A percentile compares a stretch with the other conserved stretches of the same genome.
phyloP scores from a whole-genome alignment of 2,797 vertebrate species.

The Sebastes umbrosus region DNA sequence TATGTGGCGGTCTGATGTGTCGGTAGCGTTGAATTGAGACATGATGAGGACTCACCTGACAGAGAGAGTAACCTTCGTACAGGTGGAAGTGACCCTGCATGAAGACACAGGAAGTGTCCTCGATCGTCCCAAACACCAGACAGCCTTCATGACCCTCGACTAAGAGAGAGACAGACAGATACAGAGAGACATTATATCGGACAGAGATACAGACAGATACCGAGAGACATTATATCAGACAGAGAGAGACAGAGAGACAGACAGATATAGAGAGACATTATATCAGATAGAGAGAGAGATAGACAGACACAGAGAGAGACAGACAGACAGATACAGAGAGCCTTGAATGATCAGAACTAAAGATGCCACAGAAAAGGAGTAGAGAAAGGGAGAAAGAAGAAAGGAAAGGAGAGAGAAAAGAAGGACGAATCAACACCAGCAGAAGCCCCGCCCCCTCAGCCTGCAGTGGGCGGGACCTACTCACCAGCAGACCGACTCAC shows the following conservation, averaged over 20 bases:
- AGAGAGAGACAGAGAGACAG: not conserved
- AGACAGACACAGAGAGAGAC: too few relatives aligned
- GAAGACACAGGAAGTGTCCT: slow-evolving; percentile 78
- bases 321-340: too few relatives aligned
- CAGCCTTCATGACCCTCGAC: slow-evolving; percentile 78
- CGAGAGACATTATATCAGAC: too few relatives aligned
- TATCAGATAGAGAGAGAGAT: too few relatives aligned
- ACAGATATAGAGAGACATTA: too few relatives aligned
- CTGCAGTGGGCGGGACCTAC: not conserved
- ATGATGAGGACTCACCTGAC: slow-evolving; percentile 63
- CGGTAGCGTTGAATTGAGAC: not conserved
- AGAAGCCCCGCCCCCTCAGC: not conserved
- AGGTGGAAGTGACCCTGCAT: slow-evolving; percentile 83
- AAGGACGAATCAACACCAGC: not conserved
- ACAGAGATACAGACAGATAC: not conserved
- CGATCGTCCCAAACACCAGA: slow-evolving; percentile 77
- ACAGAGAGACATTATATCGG: not conserved
- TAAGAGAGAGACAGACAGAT: slow-evolving; percentile 10
- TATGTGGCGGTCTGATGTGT: too few relatives aligned
- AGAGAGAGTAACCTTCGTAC: slow-evolving; percentile 80
- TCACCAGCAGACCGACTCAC: slow-evolving; percentile 33
- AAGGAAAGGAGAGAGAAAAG: not conserved
- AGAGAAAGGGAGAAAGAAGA: too few relatives aligned
- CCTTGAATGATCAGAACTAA: not conserved
- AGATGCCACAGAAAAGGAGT: not conserved